Evolutionary conservation across 2,113 vertebrate species (phyloP).

Genomic region (Athene noctua): DNA sequence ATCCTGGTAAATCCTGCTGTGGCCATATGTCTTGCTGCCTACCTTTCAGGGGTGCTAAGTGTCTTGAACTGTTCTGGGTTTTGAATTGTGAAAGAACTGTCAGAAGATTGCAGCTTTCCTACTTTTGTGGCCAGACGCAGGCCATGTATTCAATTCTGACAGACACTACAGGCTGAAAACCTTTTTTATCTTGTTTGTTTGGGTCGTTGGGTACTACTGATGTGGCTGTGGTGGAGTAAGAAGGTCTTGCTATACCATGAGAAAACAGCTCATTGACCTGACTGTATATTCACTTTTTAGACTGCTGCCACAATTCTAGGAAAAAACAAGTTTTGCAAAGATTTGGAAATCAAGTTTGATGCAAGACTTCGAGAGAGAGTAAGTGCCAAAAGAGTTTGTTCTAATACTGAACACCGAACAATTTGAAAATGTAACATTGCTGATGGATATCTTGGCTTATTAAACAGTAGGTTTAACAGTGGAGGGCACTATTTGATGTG

Average conservation of each 20-base stretch:
- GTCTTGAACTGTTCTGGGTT: neutral
- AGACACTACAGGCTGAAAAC: neutral
- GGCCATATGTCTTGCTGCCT: neutral
- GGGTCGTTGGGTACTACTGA: neutral
- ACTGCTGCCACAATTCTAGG: constrained; percentile 86
- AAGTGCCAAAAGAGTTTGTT: constrained; percentile 47
- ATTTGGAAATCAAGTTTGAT: constrained; percentile 80
- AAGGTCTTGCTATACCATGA: neutral
- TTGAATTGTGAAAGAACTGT: neutral
- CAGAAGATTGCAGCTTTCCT: neutral
- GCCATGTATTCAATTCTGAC: neutral
- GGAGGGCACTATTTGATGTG: neutral
- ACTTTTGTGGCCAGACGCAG: neutral
- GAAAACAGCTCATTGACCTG: neutral
- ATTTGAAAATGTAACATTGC: neutral
- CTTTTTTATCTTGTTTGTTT: neutral
- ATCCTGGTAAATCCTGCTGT: neutral
- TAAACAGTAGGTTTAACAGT: neutral
- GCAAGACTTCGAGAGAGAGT: constrained; percentile 90
- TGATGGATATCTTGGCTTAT: neutral
- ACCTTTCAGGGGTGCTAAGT: neutral
- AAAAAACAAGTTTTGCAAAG: constrained; percentile 79
- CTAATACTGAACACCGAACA: neutral
- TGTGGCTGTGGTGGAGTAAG: neutral
- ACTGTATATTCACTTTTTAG: constrained; percentile 66